Evolutionary conservation across 1,140 invertebrate species (phyloP).

Genomic region (Camponotus floridanus): DNA sequence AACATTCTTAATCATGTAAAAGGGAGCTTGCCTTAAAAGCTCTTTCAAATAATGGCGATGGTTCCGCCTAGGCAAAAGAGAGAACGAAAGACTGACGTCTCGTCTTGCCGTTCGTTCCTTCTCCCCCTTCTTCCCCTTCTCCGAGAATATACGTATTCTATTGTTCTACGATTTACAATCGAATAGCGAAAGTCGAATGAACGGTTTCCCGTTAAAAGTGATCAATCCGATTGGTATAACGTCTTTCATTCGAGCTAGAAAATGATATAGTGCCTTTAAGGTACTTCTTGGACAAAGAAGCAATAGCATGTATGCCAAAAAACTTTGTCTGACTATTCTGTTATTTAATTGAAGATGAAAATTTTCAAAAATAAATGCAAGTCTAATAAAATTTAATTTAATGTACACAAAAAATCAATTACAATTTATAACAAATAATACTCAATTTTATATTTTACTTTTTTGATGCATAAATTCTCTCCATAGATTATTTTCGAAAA

Average conservation of each 20-base stretch:
- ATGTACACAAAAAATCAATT: not conserved
- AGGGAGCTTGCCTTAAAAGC: constrained; percentile 79
- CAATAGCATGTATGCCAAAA: constrained; percentile 3
- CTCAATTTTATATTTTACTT: not conserved
- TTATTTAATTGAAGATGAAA: not conserved
- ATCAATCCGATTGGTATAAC: constrained; percentile 65
- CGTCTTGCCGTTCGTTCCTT: constrained; percentile 6
- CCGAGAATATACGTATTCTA: constrained; percentile 53
- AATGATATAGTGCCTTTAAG: not conserved
- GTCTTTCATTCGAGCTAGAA: constrained; percentile 48
- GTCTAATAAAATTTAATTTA: not conserved
- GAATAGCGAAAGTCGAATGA: constrained; percentile 31
- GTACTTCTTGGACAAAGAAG: constrained; percentile 37
- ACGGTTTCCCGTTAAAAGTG: constrained; percentile 54
- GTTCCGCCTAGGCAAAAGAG: constrained; percentile 63
- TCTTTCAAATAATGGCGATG: constrained; percentile 78
- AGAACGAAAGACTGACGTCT: constrained; percentile 10
- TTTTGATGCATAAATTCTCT: not conserved
- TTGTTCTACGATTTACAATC: constrained; percentile 73
- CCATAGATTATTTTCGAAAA: not conserved
- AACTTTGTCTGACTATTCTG: not conserved
- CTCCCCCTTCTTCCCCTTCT: not conserved
- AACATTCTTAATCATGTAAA: constrained; percentile 80
- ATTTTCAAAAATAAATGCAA: constrained; percentile 8
- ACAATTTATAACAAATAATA: not conserved